A percentile compares a stretch with the other conserved stretches of the same genome.
These are phyloP conservation scores for Galaxea fascicularis DNA, from an alignment of 92 coral and sea anemone genomes.

Conservation along the genomic window DNA sequence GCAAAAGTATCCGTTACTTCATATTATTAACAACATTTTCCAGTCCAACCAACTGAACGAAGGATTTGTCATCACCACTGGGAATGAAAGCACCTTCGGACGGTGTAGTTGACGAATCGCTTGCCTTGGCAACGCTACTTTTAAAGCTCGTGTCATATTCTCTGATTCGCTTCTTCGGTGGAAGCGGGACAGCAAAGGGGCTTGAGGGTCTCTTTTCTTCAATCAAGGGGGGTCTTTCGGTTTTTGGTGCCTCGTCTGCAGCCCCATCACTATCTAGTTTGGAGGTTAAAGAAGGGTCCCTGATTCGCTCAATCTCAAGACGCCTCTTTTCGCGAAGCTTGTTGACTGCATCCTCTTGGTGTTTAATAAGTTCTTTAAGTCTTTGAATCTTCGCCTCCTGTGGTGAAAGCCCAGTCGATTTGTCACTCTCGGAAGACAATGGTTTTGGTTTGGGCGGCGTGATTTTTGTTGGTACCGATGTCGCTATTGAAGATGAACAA, in stretches of 20 bases:
- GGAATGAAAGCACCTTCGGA: slow-evolving; percentile 85
- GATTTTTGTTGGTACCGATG: background rate
- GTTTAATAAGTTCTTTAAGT: slow-evolving; percentile 84
- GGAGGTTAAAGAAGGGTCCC: slow-evolving; percentile 46
- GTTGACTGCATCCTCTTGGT: slow-evolving; percentile 86
- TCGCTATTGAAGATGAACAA: background rate
- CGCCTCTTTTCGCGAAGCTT: slow-evolving; percentile 82
- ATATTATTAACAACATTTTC: slow-evolving; percentile 85
- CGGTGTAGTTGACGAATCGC: slow-evolving; percentile 39
- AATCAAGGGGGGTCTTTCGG: slow-evolving; percentile 12
- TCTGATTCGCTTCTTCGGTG: slow-evolving; percentile 70
- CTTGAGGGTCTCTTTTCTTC: slow-evolving; percentile 44
- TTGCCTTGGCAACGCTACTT: slow-evolving; percentile 21
- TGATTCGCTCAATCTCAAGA: slow-evolving; percentile 73
- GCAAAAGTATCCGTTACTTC: background rate
- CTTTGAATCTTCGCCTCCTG: slow-evolving; percentile 89
- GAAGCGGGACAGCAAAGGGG: slow-evolving; percentile 81
- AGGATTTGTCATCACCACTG: slow-evolving; percentile 79
- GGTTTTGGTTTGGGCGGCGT: slow-evolving; percentile 19
- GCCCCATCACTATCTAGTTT: slow-evolving; percentile 9
- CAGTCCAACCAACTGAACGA: slow-evolving; percentile 89
- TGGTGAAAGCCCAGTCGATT: slow-evolving; percentile 68
- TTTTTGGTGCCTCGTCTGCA: background rate
- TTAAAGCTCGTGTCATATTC: slow-evolving; percentile 35
- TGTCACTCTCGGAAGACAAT: slow-evolving; percentile 2